phyloP scores from a whole-genome alignment of 53 echinoderm and acorn worm genomes.

The Temnopleurus reevesii region DNA sequence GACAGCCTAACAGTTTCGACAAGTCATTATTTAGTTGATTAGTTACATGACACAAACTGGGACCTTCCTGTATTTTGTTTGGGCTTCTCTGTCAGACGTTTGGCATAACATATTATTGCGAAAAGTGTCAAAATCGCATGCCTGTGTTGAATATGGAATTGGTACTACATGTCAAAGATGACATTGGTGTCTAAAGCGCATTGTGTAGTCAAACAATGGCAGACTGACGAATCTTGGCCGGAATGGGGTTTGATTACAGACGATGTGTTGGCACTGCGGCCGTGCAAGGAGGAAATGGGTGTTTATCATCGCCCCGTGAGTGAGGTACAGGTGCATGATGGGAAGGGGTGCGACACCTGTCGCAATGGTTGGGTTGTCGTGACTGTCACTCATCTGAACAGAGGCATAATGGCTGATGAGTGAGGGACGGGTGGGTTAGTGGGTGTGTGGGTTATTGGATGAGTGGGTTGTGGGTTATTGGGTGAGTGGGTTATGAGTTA shows the following conservation, averaged over 20 bases:
- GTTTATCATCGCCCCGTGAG: constrained; percentile 32
- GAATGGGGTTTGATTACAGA: background rate
- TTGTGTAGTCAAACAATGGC: background rate
- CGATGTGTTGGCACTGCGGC: constrained; percentile 9
- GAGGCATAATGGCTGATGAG: no score
- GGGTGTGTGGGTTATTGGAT: background rate
- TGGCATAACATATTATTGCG: no score
- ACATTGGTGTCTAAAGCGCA: background rate
- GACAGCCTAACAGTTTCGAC: no score
- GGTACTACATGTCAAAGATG: background rate
- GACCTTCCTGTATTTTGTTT: no score
- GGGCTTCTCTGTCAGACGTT: no score
- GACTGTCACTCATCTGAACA: constrained; percentile 17
- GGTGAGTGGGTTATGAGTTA: background rate
- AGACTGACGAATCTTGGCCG: background rate
- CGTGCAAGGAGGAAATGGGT: constrained; percentile 1
- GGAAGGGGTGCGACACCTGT: constrained; percentile 13
- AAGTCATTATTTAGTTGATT: no score
- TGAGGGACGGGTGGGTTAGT: no score
- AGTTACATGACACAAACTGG: no score
- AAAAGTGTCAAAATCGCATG: background rate
- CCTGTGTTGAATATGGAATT: background rate
- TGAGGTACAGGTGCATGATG: constrained; percentile 35
- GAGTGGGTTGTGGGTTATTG: no score
- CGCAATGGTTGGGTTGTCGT: background rate